These are phyloP conservation scores for Drosophila insularis DNA, from an alignment of 1,140 invertebrate genomes.

Conservation along the genomic window DNA sequence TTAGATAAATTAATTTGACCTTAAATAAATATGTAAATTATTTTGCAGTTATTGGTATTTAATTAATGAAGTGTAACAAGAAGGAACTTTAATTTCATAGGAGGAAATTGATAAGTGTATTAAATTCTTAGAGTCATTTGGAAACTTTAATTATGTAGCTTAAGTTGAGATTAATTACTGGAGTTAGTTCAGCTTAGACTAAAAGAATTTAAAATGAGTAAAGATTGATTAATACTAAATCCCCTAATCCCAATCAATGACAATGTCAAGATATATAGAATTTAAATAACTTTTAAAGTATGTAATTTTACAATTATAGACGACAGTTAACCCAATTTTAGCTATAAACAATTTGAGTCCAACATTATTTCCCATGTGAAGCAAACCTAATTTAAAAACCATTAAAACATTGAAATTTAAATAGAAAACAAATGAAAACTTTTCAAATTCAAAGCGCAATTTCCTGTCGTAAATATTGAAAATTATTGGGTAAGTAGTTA, in stretches of 20 bases:
- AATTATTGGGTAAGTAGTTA: slow-evolving; percentile 63
- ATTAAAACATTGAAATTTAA: slow-evolving; percentile 42
- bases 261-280: not conserved
- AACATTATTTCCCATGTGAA: slow-evolving; percentile 53
- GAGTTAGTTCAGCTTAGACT: too few relatives aligned
- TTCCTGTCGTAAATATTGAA: slow-evolving; percentile 76
- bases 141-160: too few relatives aligned
- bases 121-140: too few relatives aligned
- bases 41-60: too few relatives aligned
- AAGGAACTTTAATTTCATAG: too few relatives aligned
- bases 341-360: slow-evolving; percentile 28
- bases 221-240: too few relatives aligned
- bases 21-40: too few relatives aligned
- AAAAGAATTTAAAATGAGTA: too few relatives aligned
- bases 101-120: too few relatives aligned
- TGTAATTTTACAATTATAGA: slow-evolving; percentile 24
- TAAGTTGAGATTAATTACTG: too few relatives aligned
- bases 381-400: slow-evolving; percentile 55
- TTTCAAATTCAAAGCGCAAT: slow-evolving; percentile 74
- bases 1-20: too few relatives aligned
- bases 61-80: too few relatives aligned
- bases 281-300: not conserved
- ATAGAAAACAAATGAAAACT: slow-evolving; percentile 48
- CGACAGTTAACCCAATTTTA: slow-evolving; percentile 30
- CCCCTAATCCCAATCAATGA: not conserved